phyloP scores from a whole-genome alignment of 2,888 invertebrate genomes.

The Drosophila lacicola region DNA sequence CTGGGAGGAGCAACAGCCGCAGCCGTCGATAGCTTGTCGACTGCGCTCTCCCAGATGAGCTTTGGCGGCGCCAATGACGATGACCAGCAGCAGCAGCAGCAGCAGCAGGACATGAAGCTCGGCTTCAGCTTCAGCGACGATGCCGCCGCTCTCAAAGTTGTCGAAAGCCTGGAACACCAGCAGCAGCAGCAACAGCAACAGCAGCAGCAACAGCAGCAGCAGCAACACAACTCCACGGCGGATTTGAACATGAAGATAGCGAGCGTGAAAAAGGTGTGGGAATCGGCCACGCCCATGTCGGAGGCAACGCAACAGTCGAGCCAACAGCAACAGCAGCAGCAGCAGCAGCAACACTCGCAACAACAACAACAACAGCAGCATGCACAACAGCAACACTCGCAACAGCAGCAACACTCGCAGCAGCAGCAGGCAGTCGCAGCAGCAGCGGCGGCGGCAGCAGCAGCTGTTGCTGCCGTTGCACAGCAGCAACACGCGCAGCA shows the following conservation, averaged over 20 bases:
- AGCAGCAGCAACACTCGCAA: constrained; percentile 36
- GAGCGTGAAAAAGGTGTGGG: constrained; percentile 95
- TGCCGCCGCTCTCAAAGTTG: constrained; percentile 65
- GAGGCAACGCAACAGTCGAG: constrained; percentile 62
- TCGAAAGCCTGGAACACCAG: constrained; percentile 56
- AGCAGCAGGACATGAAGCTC: constrained; percentile 94
- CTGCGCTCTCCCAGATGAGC: constrained; percentile 88
- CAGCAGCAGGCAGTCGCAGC: constrained; percentile 35
- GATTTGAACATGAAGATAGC: constrained; percentile 97
- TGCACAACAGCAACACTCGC: neutral
- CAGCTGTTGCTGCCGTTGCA: constrained; percentile 23
- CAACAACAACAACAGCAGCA: constrained; percentile 29
- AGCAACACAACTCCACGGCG: constrained; percentile 92
- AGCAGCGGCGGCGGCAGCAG: constrained; percentile 28
- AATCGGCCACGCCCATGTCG: constrained; percentile 88
- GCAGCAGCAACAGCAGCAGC: constrained; percentile 79
- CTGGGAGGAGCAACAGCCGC: constrained; percentile 48
- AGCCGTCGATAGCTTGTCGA: constrained; percentile 85
- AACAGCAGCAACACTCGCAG: constrained; percentile 24
- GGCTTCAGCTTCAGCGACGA: constrained; percentile 94
- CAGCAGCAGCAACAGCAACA: constrained; percentile 77
- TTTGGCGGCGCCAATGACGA: constrained; percentile 85
- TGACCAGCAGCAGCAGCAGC: constrained; percentile 86
- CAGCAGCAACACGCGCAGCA: constrained; percentile 41
- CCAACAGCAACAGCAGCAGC: constrained; percentile 55